Evolutionary conservation across 2,888 invertebrate species (phyloP), one percentile per base, ranked within the genome.

Genomic region (Arctia plantaginis): DNA sequence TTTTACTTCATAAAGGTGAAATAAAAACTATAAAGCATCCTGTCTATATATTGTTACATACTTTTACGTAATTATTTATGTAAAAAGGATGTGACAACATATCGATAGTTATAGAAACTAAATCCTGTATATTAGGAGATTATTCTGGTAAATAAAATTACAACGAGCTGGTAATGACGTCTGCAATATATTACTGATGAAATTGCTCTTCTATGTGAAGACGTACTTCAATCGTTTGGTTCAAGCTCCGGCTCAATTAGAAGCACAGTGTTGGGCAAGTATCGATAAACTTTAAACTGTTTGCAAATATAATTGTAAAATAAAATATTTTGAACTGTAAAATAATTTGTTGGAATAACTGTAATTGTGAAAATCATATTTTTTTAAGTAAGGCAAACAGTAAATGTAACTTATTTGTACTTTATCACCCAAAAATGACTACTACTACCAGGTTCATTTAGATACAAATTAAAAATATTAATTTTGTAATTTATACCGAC

Each of bases 181-280:
- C 68, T 66, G 68, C 81, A 79, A 83, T 77, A 79, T 80, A 81
- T 80, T 76, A 75, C 82, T 86, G 88, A 88, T 88, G 85, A 88
- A 88, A 88, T 88, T 89, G 79, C 79, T 83, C 79, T 81, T 87
- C 87, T 85, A 82, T 82, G 84, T 87, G 84, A 84, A 85, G 82
- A 85, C 78, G 79, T 82, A 78, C 80, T 83, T 83, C 77, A 83
- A 86, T 80, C 82, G 83, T 83, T 87, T 86, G 88, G 84, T 88
- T 89, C 86, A 77, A 75, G 77, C 77, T 91, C 91, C 90, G 81
- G 82, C 82, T 82, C 72, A 75, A 75, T 75, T 72, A 75, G 71
- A 75, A 64, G 69, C 51, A 39, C 89, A 92, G 91, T 74, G 92
- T 73, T 85, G 90, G 66, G 77, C 3, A 13, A 0, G n/a, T 77